These are phyloP conservation scores for Protodeltote pygarga DNA, from an alignment of 2,888 invertebrate genomes.

Conservation along the genomic window DNA sequence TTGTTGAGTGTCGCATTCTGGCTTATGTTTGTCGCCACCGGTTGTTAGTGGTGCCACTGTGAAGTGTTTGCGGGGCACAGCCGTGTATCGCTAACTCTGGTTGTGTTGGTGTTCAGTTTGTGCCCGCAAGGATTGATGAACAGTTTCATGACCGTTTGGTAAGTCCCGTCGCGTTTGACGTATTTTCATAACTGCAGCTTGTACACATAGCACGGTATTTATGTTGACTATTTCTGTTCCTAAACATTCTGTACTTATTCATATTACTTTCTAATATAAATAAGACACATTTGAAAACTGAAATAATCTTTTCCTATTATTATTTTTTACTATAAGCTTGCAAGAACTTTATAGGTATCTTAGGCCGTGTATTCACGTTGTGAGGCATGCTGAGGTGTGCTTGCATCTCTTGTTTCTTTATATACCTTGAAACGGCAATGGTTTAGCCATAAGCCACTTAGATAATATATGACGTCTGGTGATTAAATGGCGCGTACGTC, in stretches of 20 bases:
- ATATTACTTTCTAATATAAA: too few relatives aligned
- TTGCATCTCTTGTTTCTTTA: too few relatives aligned
- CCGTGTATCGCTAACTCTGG: slow-evolving; percentile 79
- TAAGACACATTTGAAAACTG: too few relatives aligned
- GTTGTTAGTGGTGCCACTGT: slow-evolving; percentile 72
- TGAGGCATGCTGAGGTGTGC: too few relatives aligned
- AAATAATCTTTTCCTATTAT: too few relatives aligned
- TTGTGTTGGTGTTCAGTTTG: slow-evolving; percentile 91
- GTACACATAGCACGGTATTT: slow-evolving; percentile 43
- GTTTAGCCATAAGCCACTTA: too few relatives aligned
- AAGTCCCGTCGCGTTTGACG: slow-evolving; percentile 86
- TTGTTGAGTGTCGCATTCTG: slow-evolving; percentile 17
- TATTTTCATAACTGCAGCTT: slow-evolving; percentile 52
- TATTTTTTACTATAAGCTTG: too few relatives aligned
- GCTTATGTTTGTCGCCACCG: slow-evolving; percentile 23
- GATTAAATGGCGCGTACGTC: too few relatives aligned
- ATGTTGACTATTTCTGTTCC: slow-evolving; percentile 18
- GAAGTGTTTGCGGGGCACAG: slow-evolving; percentile 64
- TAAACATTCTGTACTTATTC: slow-evolving; percentile 26
- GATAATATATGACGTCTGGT: too few relatives aligned
- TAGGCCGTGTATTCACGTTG: too few relatives aligned
- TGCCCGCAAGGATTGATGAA: slow-evolving; percentile 95
- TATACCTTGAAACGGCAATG: too few relatives aligned
- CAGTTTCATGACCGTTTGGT: slow-evolving; percentile 96
- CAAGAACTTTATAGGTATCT: too few relatives aligned